phyloP scores from a whole-genome alignment of 2,113 vertebrate genomes.

The Jacana jacana region DNA sequence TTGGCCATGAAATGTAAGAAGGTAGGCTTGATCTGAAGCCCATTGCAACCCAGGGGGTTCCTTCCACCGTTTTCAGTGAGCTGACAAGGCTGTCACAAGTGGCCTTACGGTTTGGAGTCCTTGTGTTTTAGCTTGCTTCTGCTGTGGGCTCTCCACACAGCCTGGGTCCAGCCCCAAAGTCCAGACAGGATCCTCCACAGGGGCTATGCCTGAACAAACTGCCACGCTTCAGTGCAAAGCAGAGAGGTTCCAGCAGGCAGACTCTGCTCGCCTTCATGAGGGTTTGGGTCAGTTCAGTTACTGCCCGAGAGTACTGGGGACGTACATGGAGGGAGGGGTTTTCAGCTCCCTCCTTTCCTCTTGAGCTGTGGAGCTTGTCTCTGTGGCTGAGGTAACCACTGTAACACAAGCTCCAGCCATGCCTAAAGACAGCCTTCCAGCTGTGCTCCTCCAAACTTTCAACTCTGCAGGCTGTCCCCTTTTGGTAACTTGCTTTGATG shows the following conservation, averaged over 20 bases:
- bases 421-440: neutral
- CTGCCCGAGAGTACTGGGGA: neutral
- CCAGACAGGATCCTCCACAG: neutral
- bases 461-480: neutral
- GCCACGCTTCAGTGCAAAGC: neutral
- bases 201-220: neutral
- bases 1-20: neutral
- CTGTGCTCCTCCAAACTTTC: neutral
- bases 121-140: neutral
- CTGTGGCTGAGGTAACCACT: neutral
- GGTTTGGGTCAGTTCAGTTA: neutral
- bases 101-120: neutral
- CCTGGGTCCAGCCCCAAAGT: neutral
- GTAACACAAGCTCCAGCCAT: neutral
- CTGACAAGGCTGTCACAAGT: neutral
- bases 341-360: neutral
- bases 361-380: neutral
- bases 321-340: neutral
- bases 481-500: neutral
- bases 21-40: neutral
- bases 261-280: neutral
- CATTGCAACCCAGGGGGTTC: neutral
- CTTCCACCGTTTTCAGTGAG: neutral
- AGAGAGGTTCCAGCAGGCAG: neutral
- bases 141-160: neutral